phyloP scores from a whole-genome alignment of 2,113 vertebrate genomes.

The Psittacula cyanocephala region DNA sequence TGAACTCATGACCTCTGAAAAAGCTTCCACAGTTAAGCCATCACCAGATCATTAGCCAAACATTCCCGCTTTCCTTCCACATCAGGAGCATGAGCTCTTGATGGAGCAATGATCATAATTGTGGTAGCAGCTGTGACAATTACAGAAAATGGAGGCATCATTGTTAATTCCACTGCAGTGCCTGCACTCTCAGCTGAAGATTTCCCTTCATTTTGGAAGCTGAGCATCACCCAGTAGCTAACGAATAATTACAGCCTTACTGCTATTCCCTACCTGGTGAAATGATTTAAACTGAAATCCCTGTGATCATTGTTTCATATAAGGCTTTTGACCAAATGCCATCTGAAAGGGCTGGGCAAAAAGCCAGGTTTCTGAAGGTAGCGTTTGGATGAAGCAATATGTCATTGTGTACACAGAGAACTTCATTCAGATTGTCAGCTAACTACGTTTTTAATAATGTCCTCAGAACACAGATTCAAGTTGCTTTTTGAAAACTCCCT shows the following conservation, averaged over 20 bases:
- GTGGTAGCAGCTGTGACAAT: neutral
- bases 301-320: neutral
- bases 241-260: neutral
- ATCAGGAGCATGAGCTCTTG: neutral
- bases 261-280: neutral
- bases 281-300: constrained; percentile 12
- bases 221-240: neutral
- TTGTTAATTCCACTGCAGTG: neutral
- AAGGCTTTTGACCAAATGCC: neutral
- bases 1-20: neutral
- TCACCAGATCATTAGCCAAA: neutral
- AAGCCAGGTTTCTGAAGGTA: neutral
- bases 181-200: neutral
- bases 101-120: constrained; percentile 1
- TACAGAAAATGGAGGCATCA: neutral
- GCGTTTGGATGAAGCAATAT: neutral
- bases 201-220: neutral
- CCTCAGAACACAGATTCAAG: neutral
- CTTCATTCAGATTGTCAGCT: neutral
- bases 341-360: neutral
- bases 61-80: neutral
- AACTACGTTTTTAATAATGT: neutral
- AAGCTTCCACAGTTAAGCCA: neutral
- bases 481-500: neutral
- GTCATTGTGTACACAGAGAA: neutral